A percentile compares a stretch with the other conserved stretches of the same genome.
Conservation (phyloP, 2,797 vertebrate species). For the Spinus olivaceus region DNA sequence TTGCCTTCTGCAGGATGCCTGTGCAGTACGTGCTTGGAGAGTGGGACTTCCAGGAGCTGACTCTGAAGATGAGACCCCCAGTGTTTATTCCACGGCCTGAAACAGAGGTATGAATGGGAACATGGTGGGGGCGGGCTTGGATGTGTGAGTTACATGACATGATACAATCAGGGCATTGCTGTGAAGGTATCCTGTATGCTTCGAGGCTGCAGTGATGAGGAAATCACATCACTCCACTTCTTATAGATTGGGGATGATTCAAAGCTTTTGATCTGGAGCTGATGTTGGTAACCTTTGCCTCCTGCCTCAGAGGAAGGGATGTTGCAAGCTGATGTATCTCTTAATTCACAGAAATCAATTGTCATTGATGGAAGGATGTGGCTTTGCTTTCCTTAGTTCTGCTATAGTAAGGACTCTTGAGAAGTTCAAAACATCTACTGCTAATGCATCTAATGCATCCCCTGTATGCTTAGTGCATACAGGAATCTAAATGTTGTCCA, state of each 20-base stretch:
- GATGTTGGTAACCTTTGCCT: not conserved
- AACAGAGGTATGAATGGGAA: constrained; percentile 84
- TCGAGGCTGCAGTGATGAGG: not conserved
- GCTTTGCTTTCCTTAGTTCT: not conserved
- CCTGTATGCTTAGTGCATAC: not conserved
- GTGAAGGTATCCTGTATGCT: accelerated
- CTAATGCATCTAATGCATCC: too few relatives aligned
- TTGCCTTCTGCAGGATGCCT: constrained; percentile 82
- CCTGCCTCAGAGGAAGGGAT: not conserved
- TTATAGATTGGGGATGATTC: not conserved
- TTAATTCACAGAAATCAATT: not conserved
- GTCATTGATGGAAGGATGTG: not conserved
- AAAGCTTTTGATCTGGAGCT: not conserved
- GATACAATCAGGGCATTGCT: not conserved
- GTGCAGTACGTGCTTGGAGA: constrained; percentile 95
- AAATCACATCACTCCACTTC: not conserved
- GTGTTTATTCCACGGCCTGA: constrained; percentile 97
- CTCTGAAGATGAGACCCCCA: constrained; percentile 89
- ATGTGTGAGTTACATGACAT: not conserved
- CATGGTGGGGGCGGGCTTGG: accelerated
- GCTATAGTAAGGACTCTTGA: not conserved
- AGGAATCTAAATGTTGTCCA: not conserved
- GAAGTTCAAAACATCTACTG: not conserved
- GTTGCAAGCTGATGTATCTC: not conserved
- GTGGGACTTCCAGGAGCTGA: constrained; percentile 94